Percentiles rank a stretch among this genome's conserved stretches.
Evolutionary conservation across 2,113 vertebrate genomes (phyloP).

Genomic region (Tetrao urogallus): DNA sequence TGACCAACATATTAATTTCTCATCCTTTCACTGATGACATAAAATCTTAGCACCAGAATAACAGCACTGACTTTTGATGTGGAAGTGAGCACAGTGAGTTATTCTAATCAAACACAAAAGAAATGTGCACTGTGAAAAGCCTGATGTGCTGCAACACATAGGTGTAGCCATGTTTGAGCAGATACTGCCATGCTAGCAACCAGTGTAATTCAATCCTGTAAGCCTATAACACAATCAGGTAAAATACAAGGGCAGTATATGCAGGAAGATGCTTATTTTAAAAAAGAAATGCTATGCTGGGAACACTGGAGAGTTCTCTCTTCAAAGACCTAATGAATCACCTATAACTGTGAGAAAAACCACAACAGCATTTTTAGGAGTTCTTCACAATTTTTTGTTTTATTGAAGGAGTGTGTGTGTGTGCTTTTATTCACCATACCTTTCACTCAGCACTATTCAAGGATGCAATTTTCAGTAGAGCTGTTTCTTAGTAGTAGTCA

Average conservation of each 20-base stretch:
- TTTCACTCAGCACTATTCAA: neutral
- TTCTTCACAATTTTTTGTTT: neutral
- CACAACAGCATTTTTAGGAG: neutral
- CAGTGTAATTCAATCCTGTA: neutral
- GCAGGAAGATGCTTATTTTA: neutral
- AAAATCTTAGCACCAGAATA: neutral
- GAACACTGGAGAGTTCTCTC: neutral
- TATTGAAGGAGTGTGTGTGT: neutral
- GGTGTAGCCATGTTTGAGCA: neutral
- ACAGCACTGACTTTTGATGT: neutral
- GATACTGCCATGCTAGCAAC: neutral
- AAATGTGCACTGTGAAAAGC: neutral
- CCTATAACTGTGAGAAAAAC: neutral
- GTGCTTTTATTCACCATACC: neutral
- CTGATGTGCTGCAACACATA: neutral
- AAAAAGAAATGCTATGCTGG: neutral
- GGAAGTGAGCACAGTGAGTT: neutral
- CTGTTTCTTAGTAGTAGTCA: neutral
- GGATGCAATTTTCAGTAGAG: neutral
- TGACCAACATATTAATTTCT: neutral
- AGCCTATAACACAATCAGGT: neutral
- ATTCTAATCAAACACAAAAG: neutral
- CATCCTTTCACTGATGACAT: neutral
- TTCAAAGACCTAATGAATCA: neutral
- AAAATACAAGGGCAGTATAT: neutral